Percentiles rank a stretch among this genome's conserved stretches.
phyloP scores from a whole-genome alignment of 1,140 invertebrate species.

The Drosophila nasuta region DNA sequence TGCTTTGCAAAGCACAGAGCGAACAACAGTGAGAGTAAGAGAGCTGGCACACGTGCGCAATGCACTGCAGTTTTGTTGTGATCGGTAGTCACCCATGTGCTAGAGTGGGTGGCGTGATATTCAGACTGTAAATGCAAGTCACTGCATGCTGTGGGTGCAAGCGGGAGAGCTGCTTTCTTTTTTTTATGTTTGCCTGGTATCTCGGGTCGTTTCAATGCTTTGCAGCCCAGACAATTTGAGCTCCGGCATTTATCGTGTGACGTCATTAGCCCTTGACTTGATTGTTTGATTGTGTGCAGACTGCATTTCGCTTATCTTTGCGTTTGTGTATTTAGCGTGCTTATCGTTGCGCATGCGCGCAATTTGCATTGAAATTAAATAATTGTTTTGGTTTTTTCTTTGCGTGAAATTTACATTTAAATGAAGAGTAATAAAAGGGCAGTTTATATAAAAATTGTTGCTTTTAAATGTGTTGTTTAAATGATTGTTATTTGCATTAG shows the following conservation, averaged over 20 bases:
- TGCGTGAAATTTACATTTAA: background rate
- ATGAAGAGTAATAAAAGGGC: background rate
- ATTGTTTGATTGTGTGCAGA: background rate
- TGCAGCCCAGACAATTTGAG: background rate
- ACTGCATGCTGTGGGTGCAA: background rate
- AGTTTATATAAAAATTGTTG: no score
- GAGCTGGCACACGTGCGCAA: background rate
- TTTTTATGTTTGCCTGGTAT: background rate
- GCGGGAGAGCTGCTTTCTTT: background rate
- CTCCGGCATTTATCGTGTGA: background rate
- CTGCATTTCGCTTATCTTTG: background rate
- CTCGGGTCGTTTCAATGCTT: background rate
- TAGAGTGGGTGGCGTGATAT: background rate
- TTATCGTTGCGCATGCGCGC: no score
- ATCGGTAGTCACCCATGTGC: background rate
- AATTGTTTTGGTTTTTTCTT: background rate
- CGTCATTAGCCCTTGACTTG: conserved; percentile 6
- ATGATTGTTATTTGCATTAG: no score
- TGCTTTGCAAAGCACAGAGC: background rate
- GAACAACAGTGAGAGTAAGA: background rate
- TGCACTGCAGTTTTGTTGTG: background rate
- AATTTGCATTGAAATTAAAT: no score
- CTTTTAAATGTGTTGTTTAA: no score
- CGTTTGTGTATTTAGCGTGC: no score
- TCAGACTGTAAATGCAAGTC: background rate